Evolutionary conservation across 92 coral and sea anemone genomes (phyloP).

Genomic region (Palythoa heliodiscus): DNA sequence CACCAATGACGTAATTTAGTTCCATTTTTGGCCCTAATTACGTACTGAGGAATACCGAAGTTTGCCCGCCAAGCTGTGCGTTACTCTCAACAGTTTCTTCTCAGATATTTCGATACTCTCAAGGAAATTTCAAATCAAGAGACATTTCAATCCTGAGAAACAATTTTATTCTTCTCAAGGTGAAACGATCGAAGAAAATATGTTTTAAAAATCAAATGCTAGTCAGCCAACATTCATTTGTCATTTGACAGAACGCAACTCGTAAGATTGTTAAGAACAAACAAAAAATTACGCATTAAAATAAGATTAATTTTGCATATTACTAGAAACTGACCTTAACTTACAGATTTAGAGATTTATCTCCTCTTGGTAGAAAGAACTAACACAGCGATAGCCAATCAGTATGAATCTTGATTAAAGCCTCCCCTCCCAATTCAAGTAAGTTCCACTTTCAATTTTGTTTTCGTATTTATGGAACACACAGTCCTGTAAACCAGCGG

Average conservation of each 20-base stretch:
- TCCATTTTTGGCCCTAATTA: background rate
- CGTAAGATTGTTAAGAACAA: background rate
- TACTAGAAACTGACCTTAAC: background rate
- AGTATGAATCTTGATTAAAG: background rate
- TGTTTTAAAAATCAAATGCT: no score
- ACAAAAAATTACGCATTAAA: no score
- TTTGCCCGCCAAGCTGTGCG: no score
- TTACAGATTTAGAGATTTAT: background rate
- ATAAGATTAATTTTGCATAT: background rate
- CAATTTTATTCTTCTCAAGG: no score
- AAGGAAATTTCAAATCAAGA: background rate
- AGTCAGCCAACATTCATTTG: no score
- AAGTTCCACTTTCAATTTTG: background rate
- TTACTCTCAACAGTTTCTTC: no score
- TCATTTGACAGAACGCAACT: background rate
- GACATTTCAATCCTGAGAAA: background rate
- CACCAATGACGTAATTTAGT: background rate
- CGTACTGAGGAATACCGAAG: background rate
- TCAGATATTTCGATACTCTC: background rate
- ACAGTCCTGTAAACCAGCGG: conserved; percentile 26
- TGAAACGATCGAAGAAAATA: no score
- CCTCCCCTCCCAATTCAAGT: background rate
- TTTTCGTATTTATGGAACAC: conserved; percentile 4
- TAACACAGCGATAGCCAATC: background rate
- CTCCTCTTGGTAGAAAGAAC: background rate